Conservation (phyloP, 2,797 vertebrate genomes). For the Muscicapa striata region DNA sequence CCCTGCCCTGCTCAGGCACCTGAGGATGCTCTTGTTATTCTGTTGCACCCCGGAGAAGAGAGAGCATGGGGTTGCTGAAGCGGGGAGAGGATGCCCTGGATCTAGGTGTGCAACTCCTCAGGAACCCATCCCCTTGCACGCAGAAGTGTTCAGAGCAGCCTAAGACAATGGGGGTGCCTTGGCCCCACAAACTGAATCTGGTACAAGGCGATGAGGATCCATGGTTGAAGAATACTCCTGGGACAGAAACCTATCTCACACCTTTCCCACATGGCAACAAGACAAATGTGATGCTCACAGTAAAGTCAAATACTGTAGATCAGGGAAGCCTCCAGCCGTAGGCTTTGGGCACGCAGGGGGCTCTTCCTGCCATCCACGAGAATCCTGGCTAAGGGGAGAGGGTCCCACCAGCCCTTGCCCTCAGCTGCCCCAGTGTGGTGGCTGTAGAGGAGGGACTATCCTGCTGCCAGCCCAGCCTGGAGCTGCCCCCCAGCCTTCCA, state of each 20-base stretch:
- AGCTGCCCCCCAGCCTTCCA: fast-evolving
- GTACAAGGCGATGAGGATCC: neutral
- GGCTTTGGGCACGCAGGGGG: neutral
- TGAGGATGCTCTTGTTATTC: neutral
- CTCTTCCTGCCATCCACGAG: neutral
- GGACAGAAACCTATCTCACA: neutral
- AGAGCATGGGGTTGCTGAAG: neutral
- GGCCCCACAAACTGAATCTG: fast-evolving
- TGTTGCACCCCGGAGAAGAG: fast-evolving
- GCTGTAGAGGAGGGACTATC: neutral
- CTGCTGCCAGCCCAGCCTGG: neutral
- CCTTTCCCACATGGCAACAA: neutral
- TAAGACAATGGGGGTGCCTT: neutral
- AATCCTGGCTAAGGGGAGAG: fast-evolving
- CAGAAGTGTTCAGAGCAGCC: neutral
- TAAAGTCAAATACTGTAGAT: neutral
- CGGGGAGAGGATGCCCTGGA: neutral
- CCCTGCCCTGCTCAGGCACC: fast-evolving
- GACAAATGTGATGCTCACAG: neutral
- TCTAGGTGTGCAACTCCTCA: neutral
- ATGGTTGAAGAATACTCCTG: neutral
- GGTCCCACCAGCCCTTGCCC: neutral
- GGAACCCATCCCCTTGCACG: neutral
- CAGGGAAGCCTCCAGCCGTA: neutral
- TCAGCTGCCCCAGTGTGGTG: neutral